Evolutionary conservation across 1,140 invertebrate species (phyloP).

Genomic region (Phymorhynchus buccinoides): DNA sequence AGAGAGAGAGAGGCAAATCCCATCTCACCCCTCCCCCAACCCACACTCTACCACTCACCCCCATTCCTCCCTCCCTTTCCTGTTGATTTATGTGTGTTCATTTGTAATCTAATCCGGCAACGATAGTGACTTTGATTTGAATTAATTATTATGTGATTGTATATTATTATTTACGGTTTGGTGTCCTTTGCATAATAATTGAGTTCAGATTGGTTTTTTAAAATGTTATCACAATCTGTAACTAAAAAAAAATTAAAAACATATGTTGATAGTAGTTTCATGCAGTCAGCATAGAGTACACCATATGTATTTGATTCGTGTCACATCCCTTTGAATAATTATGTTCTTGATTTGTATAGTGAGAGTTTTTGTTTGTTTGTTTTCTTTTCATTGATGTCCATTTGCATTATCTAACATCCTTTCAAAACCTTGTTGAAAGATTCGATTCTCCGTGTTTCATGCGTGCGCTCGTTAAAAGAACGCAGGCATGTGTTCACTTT

Average conservation of each 20-base stretch:
- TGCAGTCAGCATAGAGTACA: too few relatives aligned
- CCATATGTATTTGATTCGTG: too few relatives aligned
- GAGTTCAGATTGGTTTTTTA: not conserved
- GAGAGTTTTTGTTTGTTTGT: too few relatives aligned
- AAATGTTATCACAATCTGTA: not conserved
- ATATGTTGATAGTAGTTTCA: too few relatives aligned
- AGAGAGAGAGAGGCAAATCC: too few relatives aligned
- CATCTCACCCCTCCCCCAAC: too few relatives aligned
- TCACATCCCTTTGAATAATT: too few relatives aligned
- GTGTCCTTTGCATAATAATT: not conserved
- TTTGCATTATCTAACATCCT: not conserved
- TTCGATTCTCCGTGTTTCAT: not conserved
- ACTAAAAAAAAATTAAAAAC: not conserved
- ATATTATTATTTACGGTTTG: not conserved
- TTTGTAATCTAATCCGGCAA: not conserved
- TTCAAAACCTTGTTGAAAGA: not conserved
- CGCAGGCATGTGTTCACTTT: not conserved
- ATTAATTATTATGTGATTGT: not conserved
- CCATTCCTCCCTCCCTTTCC: not conserved
- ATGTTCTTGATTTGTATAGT: too few relatives aligned
- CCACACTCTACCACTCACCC: not conserved
- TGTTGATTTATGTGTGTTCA: not conserved
- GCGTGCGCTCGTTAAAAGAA: too few relatives aligned
- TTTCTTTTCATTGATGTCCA: too few relatives aligned
- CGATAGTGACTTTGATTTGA: not conserved